Evolutionary conservation across 2,888 invertebrate genomes (phyloP), one percentile per base, ranked within the genome.

Genomic region (Drepanosiphum platanoidis): DNA sequence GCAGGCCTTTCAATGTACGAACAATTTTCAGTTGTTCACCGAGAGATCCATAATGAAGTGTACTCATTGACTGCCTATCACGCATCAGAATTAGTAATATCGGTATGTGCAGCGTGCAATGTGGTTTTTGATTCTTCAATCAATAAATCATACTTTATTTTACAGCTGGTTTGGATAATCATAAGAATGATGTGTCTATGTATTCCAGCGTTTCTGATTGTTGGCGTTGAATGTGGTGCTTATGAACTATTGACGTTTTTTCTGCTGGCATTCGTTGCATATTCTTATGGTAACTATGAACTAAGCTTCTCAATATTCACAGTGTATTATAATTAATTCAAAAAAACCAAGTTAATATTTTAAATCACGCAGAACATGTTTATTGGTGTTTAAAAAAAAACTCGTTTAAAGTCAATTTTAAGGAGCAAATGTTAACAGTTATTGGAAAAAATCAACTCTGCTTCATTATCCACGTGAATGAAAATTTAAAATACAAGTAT

Each of bases 21-120:
- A 30, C 66, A 46, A 30, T 84, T 77, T 58, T 27, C 75, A 15
- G 27, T 84, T 36, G 75, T 84, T 1, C 84, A 84, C 15, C 64
- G 84, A 36, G 84, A 84, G 68, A 42, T 84, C 22, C 74, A 75
- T 52, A 84, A 84, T 15, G 75, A 77, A 39, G 27, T 84, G 5
- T 84, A 84, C n/a, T 30, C 75, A 4, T 58, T 84, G 30, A 84
- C 68, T 39, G 77, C 15, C 27, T 75, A 84, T 68, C 77, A n/a
- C n/a, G 2, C 32, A 18, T 34, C 84, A 5, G 77, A 84, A 70
- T 36, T 75, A 58, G 32, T 70, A 34, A 75, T 68, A 39, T n/a
- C 32, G 68, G 84, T 84, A 46, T 18, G 83, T 3, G 11, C 34
- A 22, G 22, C 18, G 30, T 9, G 13, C 30, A 58, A 58, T 36